These are phyloP conservation scores for Phrynocephalus guinanensis DNA, from an alignment of 2,797 vertebrate genomes.

Conservation along the genomic window DNA sequence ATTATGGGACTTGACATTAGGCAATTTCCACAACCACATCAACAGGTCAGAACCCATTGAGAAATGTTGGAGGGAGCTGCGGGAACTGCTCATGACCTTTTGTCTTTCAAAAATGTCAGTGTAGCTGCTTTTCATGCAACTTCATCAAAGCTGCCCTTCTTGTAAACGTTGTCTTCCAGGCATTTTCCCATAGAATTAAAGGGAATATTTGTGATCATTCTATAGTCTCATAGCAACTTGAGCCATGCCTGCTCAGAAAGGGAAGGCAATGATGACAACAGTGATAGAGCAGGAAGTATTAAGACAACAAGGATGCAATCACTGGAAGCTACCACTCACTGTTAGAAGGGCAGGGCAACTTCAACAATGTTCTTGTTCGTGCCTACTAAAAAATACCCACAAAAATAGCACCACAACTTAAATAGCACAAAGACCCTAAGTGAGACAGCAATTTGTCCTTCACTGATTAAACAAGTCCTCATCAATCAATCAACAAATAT, in stretches of 20 bases:
- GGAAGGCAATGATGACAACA: background rate
- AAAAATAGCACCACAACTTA: background rate
- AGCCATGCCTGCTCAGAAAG: background rate
- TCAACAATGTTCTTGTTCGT: background rate
- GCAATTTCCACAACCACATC: background rate
- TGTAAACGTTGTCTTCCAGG: background rate
- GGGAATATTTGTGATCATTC: background rate
- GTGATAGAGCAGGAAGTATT: background rate
- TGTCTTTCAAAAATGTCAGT: background rate
- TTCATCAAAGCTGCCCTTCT: background rate
- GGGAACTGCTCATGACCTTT: background rate
- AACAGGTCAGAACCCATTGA: no score
- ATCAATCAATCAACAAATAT: constrained; percentile 4
- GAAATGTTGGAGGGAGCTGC: background rate
- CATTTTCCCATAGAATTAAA: no score
- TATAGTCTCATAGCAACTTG: background rate
- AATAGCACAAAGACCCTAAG: no score
- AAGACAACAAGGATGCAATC: no score
- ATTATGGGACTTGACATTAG: background rate
- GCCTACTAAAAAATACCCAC: no score
- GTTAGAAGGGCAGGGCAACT: background rate
- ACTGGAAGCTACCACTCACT: no score
- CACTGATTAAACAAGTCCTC: background rate
- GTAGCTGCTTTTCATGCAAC: background rate
- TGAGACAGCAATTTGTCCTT: background rate